Base-by-base conservation (phyloP, 1,140 invertebrate genomes). In the Limonius californicus region DNA sequence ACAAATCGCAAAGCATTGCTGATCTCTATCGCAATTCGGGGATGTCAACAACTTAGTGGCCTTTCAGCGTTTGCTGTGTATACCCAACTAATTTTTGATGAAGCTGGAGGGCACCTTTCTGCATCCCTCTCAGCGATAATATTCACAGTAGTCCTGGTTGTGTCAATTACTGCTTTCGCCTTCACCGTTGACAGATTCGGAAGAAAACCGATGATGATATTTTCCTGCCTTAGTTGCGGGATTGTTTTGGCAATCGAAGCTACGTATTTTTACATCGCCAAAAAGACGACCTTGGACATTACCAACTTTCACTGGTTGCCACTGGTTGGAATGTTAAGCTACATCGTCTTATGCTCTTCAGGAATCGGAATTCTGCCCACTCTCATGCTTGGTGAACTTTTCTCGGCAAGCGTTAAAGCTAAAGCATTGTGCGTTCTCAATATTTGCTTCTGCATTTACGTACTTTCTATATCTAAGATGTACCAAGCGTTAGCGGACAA, bases 131-230 rank as follows among this genome's bases (percentile, higher is more conserved):
- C 45, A 20, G 66, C 66, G 3, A 63, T 66, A 2, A 71, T 70
- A 16, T 65, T 68, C 30, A 67, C 64, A 27, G 63, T 59, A n/a
- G 55, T 60, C 0, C 80, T 88, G 2, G 87, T 88, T 62, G 1
- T 43, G 9, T n/a, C 12, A 15, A 23, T 15, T 6, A 43, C 15
- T 6, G n/a, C 2, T n/a, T 14, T 14, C 4, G 15, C 21, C 2
- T 74, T 85, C 39, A 70, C 87, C 35, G 85, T 90, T 57, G 89
- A 92, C 75, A 83, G 81, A 59, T 79, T 82, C 14, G 89, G 91
- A 11, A 80, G 90, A 67, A 84, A 20, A 39, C 18, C 9, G n/a
- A 4, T 39, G n/a, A 19, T 60, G 30, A 60, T 20, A 12, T 53
- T 20, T 43, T 59, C 57, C n/a, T 19, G 39, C 47, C 11, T 47